phyloP scores from a whole-genome alignment of 2,797 vertebrate species.

The Sebastiscus tertius region DNA sequence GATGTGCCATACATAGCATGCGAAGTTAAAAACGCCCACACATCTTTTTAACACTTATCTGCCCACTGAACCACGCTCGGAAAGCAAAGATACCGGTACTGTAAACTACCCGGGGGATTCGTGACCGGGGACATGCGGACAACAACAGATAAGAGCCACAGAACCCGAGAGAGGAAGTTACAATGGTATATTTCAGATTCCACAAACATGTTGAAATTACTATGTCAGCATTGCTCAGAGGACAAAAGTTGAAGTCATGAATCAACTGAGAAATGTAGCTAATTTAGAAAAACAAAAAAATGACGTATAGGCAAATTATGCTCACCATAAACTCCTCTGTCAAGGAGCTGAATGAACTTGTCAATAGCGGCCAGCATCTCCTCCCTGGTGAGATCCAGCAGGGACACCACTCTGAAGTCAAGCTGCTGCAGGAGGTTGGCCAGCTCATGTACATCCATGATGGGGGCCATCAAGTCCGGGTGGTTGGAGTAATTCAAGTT shows the following conservation, averaged over 20 bases:
- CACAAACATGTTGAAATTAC: neutral
- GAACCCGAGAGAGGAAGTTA: neutral
- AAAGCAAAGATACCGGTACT: neutral
- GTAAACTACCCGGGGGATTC: constrained; percentile 5
- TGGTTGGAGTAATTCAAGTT: constrained; percentile 88
- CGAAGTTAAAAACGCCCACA: neutral
- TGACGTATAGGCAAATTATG: neutral
- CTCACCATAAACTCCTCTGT: constrained; percentile 89
- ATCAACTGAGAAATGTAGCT: neutral
- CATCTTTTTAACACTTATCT: constrained; percentile 21
- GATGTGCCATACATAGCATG: constrained; percentile 23
- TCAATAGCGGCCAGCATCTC: constrained; percentile 86
- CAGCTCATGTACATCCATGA: constrained; percentile 89
- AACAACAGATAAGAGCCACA: constrained; percentile 7
- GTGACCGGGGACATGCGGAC: constrained; percentile 9
- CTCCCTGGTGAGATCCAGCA: constrained; percentile 87
- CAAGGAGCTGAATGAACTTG: constrained; percentile 87
- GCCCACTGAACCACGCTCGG: neutral
- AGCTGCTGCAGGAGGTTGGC: constrained; percentile 85
- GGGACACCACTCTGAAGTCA: constrained; percentile 88
- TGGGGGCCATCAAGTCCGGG: constrained; percentile 86
- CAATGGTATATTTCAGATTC: neutral
- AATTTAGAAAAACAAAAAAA: neutral
- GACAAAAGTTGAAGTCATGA: neutral
- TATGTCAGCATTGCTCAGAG: neutral